Evolutionary conservation across 2,888 invertebrate species (phyloP).

Genomic region (Leptopilina myrica): DNA sequence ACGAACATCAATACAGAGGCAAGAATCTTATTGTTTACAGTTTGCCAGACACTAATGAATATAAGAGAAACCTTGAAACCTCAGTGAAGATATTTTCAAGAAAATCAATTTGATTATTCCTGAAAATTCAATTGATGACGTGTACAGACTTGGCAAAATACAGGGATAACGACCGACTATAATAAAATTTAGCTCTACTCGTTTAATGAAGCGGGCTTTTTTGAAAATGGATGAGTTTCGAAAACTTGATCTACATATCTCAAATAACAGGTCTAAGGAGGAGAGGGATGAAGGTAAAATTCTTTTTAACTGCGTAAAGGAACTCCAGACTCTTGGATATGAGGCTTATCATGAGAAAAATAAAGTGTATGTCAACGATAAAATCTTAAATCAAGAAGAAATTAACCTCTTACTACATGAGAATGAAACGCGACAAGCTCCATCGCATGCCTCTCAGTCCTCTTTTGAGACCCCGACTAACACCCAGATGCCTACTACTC

Average conservation of each 20-base stretch:
- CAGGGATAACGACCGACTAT: background rate
- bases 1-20: background rate
- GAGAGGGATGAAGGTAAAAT: background rate
- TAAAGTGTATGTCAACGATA: background rate
- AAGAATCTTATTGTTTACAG: constrained; percentile 5
- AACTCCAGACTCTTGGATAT: background rate
- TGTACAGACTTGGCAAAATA: background rate
- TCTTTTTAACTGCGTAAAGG: background rate
- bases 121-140: background rate
- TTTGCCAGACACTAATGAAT: background rate
- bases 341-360: background rate
- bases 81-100: background rate
- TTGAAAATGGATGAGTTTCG: background rate
- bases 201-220: background rate
- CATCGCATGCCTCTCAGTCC: background rate
- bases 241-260: background rate
- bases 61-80: background rate
- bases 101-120: background rate
- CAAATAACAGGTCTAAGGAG: background rate
- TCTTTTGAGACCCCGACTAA: background rate
- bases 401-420: background rate
- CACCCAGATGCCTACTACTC: background rate
- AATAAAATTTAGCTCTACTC: background rate
- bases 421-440: background rate
- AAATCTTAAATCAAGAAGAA: background rate